Percentiles rank a stretch among this genome's conserved stretches.
phyloP scores from a whole-genome alignment of 2,797 vertebrate genomes.

The Acrossocheilus fasciatus region DNA sequence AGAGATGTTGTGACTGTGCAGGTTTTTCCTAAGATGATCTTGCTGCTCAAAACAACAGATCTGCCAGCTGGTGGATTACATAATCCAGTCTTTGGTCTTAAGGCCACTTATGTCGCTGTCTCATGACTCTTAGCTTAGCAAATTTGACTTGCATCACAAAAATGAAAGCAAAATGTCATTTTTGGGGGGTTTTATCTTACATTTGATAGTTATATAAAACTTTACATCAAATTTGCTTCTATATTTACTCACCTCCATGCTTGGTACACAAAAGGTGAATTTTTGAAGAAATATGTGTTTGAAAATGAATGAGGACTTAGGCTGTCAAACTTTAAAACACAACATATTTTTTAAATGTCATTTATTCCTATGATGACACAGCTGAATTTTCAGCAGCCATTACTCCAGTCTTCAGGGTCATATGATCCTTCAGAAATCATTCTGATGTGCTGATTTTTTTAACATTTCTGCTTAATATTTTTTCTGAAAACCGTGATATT shows the following conservation, averaged over 20 bases:
- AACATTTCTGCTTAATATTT: background rate
- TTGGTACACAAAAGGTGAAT: no score
- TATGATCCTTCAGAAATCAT: background rate
- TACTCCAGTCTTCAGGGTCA: background rate
- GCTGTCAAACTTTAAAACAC: background rate
- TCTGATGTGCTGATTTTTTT: background rate
- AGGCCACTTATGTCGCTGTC: background rate
- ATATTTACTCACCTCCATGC: no score
- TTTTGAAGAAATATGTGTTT: no score
- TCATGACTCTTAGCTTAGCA: constrained; percentile 7
- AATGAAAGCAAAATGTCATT: background rate
- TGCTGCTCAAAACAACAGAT: constrained; percentile 63
- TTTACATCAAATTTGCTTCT: no score
- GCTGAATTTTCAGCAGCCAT: background rate
- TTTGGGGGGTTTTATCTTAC: no score
- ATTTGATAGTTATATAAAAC: no score
- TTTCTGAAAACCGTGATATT: background rate
- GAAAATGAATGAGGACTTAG: no score
- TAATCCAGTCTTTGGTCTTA: constrained; percentile 34
- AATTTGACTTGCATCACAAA: constrained; percentile 7
- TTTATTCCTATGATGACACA: background rate
- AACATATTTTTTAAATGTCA: background rate
- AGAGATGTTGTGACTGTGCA: constrained; percentile 31
- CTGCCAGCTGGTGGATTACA: constrained; percentile 76
- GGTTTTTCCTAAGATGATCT: constrained; percentile 51